Evolutionary conservation across 2,888 invertebrate species (phyloP).

Genomic region (Pterobdella sp.): DNA sequence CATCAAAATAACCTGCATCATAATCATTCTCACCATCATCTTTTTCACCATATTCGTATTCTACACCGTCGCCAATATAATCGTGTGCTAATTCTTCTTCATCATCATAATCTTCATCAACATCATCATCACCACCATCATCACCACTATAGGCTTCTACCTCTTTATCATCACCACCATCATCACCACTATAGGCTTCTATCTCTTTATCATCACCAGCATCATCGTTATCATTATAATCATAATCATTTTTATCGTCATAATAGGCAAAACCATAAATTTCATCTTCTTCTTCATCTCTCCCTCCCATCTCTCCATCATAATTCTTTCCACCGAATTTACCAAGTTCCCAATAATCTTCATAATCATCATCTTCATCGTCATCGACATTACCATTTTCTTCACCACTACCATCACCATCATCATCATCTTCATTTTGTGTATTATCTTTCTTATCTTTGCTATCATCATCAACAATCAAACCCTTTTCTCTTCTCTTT

Average conservation of each 20-base stretch:
- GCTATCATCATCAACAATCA: not conserved
- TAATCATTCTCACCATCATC: conserved; percentile 14
- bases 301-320: not conserved
- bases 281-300: not conserved
- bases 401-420: not conserved
- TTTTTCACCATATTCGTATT: conserved; percentile 1
- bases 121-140: conserved; percentile 21
- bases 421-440: not conserved
- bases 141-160: conserved; percentile 12
- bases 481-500: not conserved
- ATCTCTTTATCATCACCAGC: not conserved
- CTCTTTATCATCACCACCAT: not conserved
- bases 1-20: conserved; percentile 16
- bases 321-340: not conserved
- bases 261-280: not conserved
- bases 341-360: not conserved
- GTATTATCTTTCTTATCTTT: not conserved
- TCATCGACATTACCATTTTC: not conserved
- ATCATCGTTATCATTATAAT: not conserved
- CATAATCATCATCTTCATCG: not conserved
- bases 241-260: not conserved
- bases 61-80: conserved; percentile 10
- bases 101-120: conserved; percentile 17
- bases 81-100: not conserved
- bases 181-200: not conserved